Evolutionary conservation across 2,113 vertebrate genomes (phyloP), one percentile per base, ranked within the genome.

Genomic region (Vidua macroura): DNA sequence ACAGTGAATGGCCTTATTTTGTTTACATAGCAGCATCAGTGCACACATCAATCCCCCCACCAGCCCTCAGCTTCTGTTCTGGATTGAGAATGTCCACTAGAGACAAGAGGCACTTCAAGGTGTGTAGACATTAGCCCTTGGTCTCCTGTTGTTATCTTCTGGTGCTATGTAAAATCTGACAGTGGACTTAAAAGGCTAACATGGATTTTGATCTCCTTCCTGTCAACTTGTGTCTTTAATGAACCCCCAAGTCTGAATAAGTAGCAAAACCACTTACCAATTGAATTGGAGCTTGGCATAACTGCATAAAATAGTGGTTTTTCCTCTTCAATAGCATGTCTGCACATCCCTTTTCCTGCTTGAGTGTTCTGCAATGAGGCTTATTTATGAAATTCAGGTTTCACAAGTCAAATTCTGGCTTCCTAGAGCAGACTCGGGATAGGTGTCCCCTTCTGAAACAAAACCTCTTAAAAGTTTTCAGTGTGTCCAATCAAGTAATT

Each of bases 21-120:
- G 41, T 66, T 95, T 66, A 48, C 2, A 6, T 2, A 76, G 15
- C 37, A 87, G 23, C 67, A 46, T 13, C 27, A 52, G 17, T 21
- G 59, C 10, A 43, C 15, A 35, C 16, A 19, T 9, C 19, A 43
- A 8, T 3, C 15, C 16, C 10, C 4, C 4, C 0, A 0, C 3
- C 52, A 62, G 9, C 11, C 15, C 43, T 58, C 60, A 59, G 46
- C 55, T 58, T 51, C 59, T 84, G 56, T 33, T 92, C 15, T 51
- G 63, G 33, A 39, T 33, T 52, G 37, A 74, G 11, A 41, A 12
- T 39, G 41, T 35, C 33, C 44, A 6, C 22, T 15, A n/a, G 9
- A 86, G 31, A 59, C 15, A 88, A 35, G 35, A 72, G 27, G 27
- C 11, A 20, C 31, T 63, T 74, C 37, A 59, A 64, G 18, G 10